Base-by-base conservation (phyloP, 2,888 invertebrate genomes). In the Euclidia mi region DNA sequence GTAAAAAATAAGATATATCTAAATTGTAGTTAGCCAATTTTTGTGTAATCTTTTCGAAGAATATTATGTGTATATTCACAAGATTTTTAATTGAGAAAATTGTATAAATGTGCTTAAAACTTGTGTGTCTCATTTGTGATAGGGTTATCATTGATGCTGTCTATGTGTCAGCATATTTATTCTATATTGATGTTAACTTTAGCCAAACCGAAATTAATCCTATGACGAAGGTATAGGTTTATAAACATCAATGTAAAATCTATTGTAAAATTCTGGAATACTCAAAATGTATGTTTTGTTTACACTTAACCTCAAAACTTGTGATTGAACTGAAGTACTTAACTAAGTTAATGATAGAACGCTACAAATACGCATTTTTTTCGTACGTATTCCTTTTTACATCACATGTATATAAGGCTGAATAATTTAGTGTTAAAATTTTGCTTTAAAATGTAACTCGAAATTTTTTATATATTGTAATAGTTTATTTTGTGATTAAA, bases 21-120 rank as follows among this genome's bases (percentile, higher is more conserved):
- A 84, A 84, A 86, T 79, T 79, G 87, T 93, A 92, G 92, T 74
- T 92, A 92, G 92, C 87, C 78, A 92, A 92, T 91, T 88, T 85
- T 84, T 82, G 83, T 82, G 74, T 83, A 84, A 82, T 82, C 71
- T 78, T 86, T 87, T 84, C 73, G 68, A 81, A 78, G 56, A 66
- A 80, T 82, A 79, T 75, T 84, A 77, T 84, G 71, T 86, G 82
- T 84, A 82, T 83, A 78, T 75, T 76, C 73, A 72, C 65, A 66
- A 75, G 56, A 65, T 51, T 61, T 61, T 60, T 50, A 50, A 63
- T 49, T 60, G 52, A 53, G 34, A 35, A 65, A 58, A 15, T 32
- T 64, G 59, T 74, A 43, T 64, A 70, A 47, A 63, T 58, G 51
- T 76, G 64, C 64, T 63, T 69, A 49, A 18, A 17, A 44, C 50